Conservation (phyloP, 2,797 vertebrate genomes). For the Buphagus erythrorhynchus region DNA sequence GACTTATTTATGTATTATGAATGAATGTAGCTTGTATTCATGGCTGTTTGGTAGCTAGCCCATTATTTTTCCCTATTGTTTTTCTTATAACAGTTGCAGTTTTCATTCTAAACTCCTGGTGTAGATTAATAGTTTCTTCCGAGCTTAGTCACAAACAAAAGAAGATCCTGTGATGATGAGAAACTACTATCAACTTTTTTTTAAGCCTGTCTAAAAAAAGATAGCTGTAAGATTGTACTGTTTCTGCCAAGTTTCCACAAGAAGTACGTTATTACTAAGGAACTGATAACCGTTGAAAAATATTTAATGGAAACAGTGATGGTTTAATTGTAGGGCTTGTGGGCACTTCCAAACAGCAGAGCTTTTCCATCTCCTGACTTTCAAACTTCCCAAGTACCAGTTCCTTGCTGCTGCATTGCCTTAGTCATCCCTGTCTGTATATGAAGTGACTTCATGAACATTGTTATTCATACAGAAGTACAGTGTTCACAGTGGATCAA, state of each 20-base stretch:
- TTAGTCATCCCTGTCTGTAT: not conserved
- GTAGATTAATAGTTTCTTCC: not conserved
- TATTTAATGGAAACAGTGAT: not conserved
- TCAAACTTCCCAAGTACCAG: not conserved
- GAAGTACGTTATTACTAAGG: not conserved
- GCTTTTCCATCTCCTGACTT: not conserved
- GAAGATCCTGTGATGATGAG: not conserved
- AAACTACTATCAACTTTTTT: not conserved
- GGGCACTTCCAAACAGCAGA: not conserved
- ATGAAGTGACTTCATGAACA: not conserved
- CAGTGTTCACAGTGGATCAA: not conserved
- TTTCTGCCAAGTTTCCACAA: slow-evolving; percentile 11
- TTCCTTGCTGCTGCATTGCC: not conserved
- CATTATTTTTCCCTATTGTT: not conserved
- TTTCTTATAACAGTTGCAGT: not conserved
- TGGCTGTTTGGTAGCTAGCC: not conserved
- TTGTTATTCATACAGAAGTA: not conserved
- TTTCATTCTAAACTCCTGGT: not conserved
- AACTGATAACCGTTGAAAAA: not conserved
- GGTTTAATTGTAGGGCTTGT: not conserved
- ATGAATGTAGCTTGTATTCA: not conserved
- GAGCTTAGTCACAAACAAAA: not conserved
- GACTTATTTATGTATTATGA: not conserved
- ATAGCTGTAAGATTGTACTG: not conserved
- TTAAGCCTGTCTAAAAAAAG: not conserved